Percentiles rank a stretch among this genome's conserved stretches.
Evolutionary conservation across 2,888 invertebrate genomes (phyloP).

Genomic region (Phortica okadai): DNA sequence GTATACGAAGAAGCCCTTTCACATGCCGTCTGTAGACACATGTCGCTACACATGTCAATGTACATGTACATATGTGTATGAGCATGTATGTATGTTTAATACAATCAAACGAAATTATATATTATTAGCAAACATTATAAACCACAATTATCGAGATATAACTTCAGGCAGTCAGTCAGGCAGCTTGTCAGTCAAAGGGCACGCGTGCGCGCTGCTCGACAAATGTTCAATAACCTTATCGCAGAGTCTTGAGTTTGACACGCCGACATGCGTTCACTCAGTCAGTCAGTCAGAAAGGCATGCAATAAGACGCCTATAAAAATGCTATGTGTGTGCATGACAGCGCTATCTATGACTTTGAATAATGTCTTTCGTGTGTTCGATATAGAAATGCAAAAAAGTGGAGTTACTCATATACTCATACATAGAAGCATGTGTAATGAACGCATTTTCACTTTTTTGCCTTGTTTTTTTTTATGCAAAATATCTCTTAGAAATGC

Average conservation of each 20-base stretch:
- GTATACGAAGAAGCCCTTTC: background rate
- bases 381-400: too few relatives aligned
- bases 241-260: background rate
- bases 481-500: too few relatives aligned
- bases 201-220: background rate
- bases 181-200: background rate
- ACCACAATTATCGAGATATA: background rate
- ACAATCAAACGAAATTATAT: background rate
- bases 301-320: background rate
- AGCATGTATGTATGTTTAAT: background rate
- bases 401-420: too few relatives aligned
- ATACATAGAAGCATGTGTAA: too few relatives aligned
- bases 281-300: background rate
- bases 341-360: too few relatives aligned
- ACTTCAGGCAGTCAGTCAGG: background rate
- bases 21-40: background rate
- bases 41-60: background rate
- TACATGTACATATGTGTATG: background rate
- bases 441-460: too few relatives aligned
- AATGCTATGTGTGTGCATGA: background rate
- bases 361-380: too few relatives aligned
- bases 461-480: too few relatives aligned
- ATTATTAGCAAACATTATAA: constrained; percentile 8
- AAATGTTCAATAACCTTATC: background rate
- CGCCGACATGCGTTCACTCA: background rate